Percentiles rank a stretch among this genome's conserved stretches.
These are phyloP conservation scores for Artibeus lituratus DNA, from an alignment of 2,797 vertebrate species.

Conservation along the genomic window DNA sequence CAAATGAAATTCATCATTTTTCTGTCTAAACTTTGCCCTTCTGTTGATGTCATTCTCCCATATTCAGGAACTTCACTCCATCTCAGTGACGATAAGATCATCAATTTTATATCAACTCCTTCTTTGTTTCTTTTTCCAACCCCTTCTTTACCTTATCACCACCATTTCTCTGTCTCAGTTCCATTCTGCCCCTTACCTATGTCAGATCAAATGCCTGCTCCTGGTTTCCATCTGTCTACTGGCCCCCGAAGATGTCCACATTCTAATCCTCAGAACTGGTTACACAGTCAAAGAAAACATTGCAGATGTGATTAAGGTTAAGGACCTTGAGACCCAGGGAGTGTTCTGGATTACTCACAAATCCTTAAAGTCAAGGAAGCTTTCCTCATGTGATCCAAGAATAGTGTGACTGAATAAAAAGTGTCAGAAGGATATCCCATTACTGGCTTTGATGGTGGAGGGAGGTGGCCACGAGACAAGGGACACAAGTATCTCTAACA, in stretches of 20 bases:
- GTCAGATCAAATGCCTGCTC: neutral
- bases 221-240: neutral
- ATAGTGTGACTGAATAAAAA: neutral
- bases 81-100: neutral
- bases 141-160: neutral
- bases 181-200: neutral
- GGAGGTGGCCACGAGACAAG: neutral
- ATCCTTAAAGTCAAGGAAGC: neutral
- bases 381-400: neutral
- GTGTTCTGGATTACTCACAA: neutral
- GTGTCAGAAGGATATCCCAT: neutral
- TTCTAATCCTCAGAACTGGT: neutral
- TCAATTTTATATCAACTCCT: neutral
- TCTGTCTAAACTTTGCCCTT: neutral
- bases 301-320: neutral
- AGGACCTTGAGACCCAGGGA: neutral
- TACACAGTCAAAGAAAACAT: neutral
- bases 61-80: neutral
- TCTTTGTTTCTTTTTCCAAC: neutral
- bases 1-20: slow-evolving; percentile 4
- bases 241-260: neutral
- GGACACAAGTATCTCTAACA: neutral
- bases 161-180: neutral
- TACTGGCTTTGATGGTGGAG: neutral
- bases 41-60: neutral